Base-by-base conservation (phyloP, 2,888 invertebrate genomes). In the Choristoneura rosaceana region DNA sequence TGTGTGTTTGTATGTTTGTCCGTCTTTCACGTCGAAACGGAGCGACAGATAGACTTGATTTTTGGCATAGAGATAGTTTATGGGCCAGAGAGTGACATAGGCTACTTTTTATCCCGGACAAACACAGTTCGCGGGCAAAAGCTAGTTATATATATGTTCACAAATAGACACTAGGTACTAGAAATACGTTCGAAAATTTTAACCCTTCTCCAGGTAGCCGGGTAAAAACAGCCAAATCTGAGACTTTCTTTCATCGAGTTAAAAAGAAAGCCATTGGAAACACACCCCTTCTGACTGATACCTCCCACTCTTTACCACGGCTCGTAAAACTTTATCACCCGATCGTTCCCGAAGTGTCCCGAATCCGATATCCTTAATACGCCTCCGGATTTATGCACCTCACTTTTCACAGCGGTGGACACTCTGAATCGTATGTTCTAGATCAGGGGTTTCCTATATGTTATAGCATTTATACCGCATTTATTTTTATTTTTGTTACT, bases 291-390 rank as follows among this genome's bases (percentile, higher is more conserved):
- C 64, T 75, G 74, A 73, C 75, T 70, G 68, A 74, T 74, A 73
- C 71, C 33, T 69, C 73, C 62, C 73, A 70, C 74, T 69, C 74
- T 69, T 66, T 50, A 70, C 59, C 65, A 25, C 17, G 59, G 67
- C 74, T 74, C 75, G 75, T 74, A 75, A 75, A 75, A 75, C 74
- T 74, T 75, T 74, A 75, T 74, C 75, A 68, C 69, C 15, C 65
- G 52, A 60, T 66, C 70, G 52, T 67, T 66, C 67, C 50, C 70
- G 61, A 59, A 55, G 60, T 61, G 61, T 45, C 25, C 67, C 68
- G 68, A 63, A 45, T 61, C 71, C 59, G 55, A 69, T 69, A 33
- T 63, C 69, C 69, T 55, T 71, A 67, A 71, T 67, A 73, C 69
- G 73, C 68, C 73, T 52, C 60, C 50, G 25, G 73, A 73, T 73